Evolutionary conservation across 2,113 vertebrate genomes (phyloP).

Genomic region (Daboia siamensis): DNA sequence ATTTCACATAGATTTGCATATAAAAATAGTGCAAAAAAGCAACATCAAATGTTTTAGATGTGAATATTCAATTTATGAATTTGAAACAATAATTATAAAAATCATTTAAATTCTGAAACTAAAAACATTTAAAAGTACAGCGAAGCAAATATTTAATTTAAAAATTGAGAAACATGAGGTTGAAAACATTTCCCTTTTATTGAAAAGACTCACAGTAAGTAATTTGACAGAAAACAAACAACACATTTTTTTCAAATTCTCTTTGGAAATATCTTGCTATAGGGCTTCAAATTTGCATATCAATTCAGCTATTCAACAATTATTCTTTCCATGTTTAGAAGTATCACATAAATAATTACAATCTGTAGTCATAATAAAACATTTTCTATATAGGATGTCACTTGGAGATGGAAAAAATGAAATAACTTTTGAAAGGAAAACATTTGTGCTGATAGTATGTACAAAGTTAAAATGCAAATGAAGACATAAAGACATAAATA

Average conservation of each 20-base stretch:
- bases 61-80: neutral
- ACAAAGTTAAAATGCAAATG: neutral
- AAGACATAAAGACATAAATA: neutral
- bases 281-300: neutral
- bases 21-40: neutral
- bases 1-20: neutral
- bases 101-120: neutral
- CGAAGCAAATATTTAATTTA: neutral
- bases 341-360: slow-evolving; percentile 8
- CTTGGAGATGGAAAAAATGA: neutral
- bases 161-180: neutral
- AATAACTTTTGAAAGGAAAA: slow-evolving; percentile 3
- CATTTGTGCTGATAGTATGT: neutral
- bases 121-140: neutral
- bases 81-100: neutral
- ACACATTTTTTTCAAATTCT: neutral
- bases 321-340: neutral
- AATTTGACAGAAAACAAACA: slow-evolving; percentile 13
- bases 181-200: slow-evolving; percentile 19
- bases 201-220: neutral
- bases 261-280: neutral
- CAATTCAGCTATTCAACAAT: neutral
- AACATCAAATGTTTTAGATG: neutral
- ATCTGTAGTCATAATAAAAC: slow-evolving; percentile 12
- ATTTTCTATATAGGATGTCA: neutral